A percentile compares a stretch with the other conserved stretches of the same genome.
phyloP scores from a whole-genome alignment of 2,888 invertebrate genomes.

The Atherix ibis region DNA sequence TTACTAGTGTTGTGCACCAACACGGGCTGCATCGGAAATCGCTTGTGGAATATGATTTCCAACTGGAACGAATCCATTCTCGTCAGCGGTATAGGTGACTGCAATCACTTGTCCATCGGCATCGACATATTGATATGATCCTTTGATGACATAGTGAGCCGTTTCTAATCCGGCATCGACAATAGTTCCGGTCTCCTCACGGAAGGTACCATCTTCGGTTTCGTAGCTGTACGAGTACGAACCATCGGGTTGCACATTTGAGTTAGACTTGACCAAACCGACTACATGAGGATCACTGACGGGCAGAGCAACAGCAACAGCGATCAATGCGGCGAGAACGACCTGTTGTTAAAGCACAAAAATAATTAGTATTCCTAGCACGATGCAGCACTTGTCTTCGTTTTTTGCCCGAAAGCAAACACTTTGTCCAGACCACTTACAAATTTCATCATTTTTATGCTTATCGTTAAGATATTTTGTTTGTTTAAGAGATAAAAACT shows the following conservation, averaged over 20 bases:
- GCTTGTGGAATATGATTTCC: constrained; percentile 22
- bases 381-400: no score
- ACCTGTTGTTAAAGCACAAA: constrained; percentile 9
- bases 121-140: constrained; percentile 26
- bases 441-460: constrained; percentile 7
- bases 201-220: constrained; percentile 23
- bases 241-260: constrained; percentile 22
- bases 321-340: constrained; percentile 10
- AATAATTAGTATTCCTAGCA: no score
- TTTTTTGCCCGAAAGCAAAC: no score
- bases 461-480: no score
- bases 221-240: constrained; percentile 25
- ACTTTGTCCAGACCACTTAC: no score
- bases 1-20: constrained; percentile 20
- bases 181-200: constrained; percentile 24
- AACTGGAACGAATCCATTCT: constrained; percentile 28
- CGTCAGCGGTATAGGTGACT: constrained; percentile 27
- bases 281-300: constrained; percentile 8
- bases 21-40: constrained; percentile 22
- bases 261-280: constrained; percentile 22
- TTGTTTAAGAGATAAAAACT: no score
- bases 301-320: constrained; percentile 17
- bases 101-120: constrained; percentile 22
- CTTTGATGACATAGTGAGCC: constrained; percentile 21
- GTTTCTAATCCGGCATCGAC: constrained; percentile 21